These are phyloP conservation scores for Troglohyphantes excavatus DNA, from an alignment of 2,888 invertebrate genomes.

Conservation along the genomic window DNA sequence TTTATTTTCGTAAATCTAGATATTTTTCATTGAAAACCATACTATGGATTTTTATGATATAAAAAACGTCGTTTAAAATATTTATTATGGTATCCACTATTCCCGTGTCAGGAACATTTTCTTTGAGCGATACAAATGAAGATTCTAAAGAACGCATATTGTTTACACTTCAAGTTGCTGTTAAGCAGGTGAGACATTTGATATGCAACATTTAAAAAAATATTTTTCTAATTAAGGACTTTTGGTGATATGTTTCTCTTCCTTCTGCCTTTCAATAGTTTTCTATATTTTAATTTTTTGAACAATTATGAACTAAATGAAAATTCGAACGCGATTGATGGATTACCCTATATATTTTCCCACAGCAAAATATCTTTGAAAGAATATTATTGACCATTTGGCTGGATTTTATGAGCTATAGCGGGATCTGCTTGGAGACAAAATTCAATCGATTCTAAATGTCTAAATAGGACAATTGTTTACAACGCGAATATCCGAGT, in stretches of 20 bases:
- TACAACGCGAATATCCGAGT: no score
- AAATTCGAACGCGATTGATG: no score
- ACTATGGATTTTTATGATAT: neutral
- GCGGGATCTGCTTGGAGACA: no score
- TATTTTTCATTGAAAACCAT: neutral
- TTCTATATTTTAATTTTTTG: no score
- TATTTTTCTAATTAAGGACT: neutral
- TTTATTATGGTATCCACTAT: conserved; percentile 73
- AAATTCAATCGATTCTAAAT: no score
- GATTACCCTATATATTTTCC: no score
- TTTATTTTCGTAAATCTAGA: neutral
- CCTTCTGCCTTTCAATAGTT: neutral
- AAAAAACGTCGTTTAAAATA: conserved; percentile 8
- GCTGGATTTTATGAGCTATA: no score
- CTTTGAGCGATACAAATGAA: conserved; percentile 58
- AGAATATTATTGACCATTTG: no score
- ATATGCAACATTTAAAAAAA: neutral
- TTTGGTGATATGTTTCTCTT: no score
- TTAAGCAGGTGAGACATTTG: conserved; percentile 65
- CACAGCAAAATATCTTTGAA: no score
- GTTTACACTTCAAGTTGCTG: conserved; percentile 71
- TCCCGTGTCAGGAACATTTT: conserved; percentile 48
- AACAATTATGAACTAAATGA: no score
- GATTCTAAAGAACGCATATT: conserved; percentile 73
- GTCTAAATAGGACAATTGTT: no score